These are phyloP conservation scores for Lasioglossum oenotherae DNA, from an alignment of 2,888 invertebrate genomes.

Conservation along the genomic window DNA sequence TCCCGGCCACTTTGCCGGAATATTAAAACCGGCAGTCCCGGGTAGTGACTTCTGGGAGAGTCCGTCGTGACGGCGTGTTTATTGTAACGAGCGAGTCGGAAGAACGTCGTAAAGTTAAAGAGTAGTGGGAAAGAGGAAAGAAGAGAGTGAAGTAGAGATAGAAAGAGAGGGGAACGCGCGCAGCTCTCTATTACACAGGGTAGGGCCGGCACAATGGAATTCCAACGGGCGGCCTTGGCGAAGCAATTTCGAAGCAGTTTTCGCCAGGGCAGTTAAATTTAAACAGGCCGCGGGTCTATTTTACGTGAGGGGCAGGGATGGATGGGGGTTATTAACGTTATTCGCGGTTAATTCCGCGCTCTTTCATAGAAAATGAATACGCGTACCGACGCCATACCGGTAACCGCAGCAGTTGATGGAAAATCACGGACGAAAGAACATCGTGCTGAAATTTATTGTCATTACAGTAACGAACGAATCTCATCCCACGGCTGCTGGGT, in stretches of 20 bases:
- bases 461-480: slow-evolving; percentile 23
- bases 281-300: slow-evolving; percentile 62
- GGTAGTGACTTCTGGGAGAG: slow-evolving; percentile 63
- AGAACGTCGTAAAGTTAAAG: slow-evolving; percentile 70
- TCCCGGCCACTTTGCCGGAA: slow-evolving; percentile 66
- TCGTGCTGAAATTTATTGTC: slow-evolving; percentile 34
- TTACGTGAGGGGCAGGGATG: slow-evolving; percentile 32
- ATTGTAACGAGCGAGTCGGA: slow-evolving; percentile 68
- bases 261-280: slow-evolving; percentile 66
- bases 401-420: slow-evolving; percentile 30
- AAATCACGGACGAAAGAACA: slow-evolving; percentile 48
- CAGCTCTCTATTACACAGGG: slow-evolving; percentile 15
- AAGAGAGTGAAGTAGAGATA: slow-evolving; percentile 37
- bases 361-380: slow-evolving; percentile 51
- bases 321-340: slow-evolving; percentile 63
- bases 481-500: neutral
- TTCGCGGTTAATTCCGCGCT: slow-evolving; percentile 61
- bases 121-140: slow-evolving; percentile 31
- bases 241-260: slow-evolving; percentile 67
- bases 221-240: slow-evolving; percentile 56
- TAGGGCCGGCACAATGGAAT: slow-evolving; percentile 60
- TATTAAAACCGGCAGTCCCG: slow-evolving; percentile 63
- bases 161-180: slow-evolving; percentile 24
- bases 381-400: neutral
- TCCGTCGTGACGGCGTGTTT: slow-evolving; percentile 69